These are phyloP conservation scores for Mus minutoides DNA, from an alignment of 2,797 vertebrate genomes.

Conservation along the genomic window DNA sequence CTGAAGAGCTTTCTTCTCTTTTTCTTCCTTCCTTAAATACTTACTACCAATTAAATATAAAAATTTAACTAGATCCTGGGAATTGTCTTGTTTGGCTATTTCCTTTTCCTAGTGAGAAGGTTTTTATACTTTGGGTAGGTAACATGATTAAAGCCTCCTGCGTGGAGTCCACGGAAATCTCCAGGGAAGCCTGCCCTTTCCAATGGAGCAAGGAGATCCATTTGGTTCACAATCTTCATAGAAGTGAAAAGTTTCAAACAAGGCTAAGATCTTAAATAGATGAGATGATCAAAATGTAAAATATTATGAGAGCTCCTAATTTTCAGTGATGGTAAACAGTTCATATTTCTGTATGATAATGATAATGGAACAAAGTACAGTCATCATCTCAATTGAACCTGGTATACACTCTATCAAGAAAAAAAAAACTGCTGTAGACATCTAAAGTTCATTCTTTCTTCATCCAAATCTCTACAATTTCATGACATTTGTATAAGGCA, in stretches of 20 bases:
- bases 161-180: constrained; percentile 18
- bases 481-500: neutral
- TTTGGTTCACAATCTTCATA: neutral
- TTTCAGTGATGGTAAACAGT: neutral
- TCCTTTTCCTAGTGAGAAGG: constrained; percentile 24
- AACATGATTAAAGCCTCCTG: neutral
- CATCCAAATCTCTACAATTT: neutral
- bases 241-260: neutral
- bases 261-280: constrained; percentile 13
- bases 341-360: neutral
- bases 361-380: neutral
- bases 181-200: neutral
- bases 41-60: neutral
- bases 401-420: neutral
- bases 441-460: neutral
- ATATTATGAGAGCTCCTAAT: neutral
- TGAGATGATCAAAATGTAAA: constrained; percentile 7
- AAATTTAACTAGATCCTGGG: neutral
- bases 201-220: neutral
- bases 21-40: neutral
- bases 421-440: neutral
- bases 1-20: neutral
- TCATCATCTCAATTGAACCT: neutral
- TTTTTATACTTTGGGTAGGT: constrained; percentile 1
- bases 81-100: neutral